phyloP scores from a whole-genome alignment of 2,113 vertebrate genomes.

The Corynorhinus townsendii region DNA sequence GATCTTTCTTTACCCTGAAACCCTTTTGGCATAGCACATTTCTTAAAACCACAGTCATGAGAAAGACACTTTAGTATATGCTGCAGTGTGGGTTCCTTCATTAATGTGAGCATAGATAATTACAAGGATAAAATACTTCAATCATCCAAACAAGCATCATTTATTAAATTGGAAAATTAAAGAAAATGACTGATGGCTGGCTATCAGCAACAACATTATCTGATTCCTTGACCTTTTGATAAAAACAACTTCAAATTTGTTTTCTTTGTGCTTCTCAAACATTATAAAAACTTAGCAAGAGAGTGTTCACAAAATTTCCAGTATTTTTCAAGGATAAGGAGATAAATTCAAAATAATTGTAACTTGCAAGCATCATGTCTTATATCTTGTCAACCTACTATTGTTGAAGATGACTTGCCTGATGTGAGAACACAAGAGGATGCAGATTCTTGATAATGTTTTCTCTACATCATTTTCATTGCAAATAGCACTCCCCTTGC shows the following conservation, averaged over 20 bases:
- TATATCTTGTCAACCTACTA: background rate
- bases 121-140: background rate
- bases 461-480: background rate
- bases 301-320: background rate
- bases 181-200: background rate
- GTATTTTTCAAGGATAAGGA: background rate
- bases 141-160: background rate
- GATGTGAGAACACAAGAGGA: background rate
- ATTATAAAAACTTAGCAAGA: background rate
- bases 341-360: conserved; percentile 21
- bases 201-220: background rate
- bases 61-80: background rate
- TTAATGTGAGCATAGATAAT: background rate
- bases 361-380: background rate
- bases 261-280: background rate
- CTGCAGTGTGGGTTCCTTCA: background rate
- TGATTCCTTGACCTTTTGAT: background rate
- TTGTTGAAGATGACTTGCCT: background rate
- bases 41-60: background rate
- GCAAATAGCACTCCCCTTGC: background rate
- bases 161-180: background rate
- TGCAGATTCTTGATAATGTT: background rate
- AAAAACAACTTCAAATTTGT: background rate
- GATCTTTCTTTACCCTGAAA: background rate
- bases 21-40: background rate